Conservation (phyloP, 2,888 invertebrate species). For the Chloromyia formosa region DNA sequence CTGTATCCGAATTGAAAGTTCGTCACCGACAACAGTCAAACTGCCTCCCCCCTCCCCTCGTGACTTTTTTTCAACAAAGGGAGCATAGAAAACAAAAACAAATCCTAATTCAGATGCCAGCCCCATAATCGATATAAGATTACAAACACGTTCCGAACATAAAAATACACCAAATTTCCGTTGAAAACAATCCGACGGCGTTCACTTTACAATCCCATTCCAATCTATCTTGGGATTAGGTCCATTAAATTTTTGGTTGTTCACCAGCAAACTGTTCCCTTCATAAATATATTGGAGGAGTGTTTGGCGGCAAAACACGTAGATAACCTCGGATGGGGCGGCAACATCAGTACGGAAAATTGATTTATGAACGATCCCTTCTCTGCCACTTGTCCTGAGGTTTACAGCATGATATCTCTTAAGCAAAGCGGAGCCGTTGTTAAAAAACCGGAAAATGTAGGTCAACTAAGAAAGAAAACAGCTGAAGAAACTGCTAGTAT, state of each 20-base stretch:
- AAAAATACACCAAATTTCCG: conserved; percentile 10
- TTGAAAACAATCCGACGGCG: background rate
- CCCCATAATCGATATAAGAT: background rate
- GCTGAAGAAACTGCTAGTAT: no score
- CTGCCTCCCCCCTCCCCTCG: no score
- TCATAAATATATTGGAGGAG: background rate
- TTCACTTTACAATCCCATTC: background rate
- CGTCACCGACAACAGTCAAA: no score
- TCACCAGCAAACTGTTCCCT: background rate
- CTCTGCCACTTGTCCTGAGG: no score
- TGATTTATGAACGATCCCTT: background rate
- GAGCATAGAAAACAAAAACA: no score
- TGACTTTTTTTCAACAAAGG: no score
- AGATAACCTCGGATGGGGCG: background rate
- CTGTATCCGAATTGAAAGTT: no score
- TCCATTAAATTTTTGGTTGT: conserved; percentile 5
- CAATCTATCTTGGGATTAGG: conserved; percentile 7
- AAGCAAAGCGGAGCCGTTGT: background rate
- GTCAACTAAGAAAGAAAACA: no score
- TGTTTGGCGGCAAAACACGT: no score
- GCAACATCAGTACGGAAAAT: background rate
- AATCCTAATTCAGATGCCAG: no score
- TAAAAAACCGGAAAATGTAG: background rate
- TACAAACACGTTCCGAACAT: background rate
- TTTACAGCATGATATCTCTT: background rate